Percentiles rank a stretch among this genome's conserved stretches.
Conservation (phyloP, 2,888 invertebrate genomes). For the Drosophila nr. perissopoda region DNA sequence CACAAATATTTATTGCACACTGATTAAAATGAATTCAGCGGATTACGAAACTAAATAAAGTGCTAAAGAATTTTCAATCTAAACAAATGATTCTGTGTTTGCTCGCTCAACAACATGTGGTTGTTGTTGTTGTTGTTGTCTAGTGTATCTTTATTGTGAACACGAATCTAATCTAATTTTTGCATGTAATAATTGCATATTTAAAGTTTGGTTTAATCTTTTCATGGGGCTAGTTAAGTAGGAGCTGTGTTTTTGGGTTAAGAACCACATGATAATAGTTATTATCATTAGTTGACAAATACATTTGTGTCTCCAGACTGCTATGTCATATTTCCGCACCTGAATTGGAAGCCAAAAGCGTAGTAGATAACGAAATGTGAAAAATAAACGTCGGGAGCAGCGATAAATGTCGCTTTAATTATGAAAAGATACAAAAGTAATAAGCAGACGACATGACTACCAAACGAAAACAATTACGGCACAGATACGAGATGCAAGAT, state of each 20-base stretch:
- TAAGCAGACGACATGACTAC: conserved; percentile 71
- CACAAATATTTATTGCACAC: no score
- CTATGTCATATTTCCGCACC: conserved; percentile 19
- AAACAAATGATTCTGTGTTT: neutral
- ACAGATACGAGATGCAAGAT: conserved; percentile 64
- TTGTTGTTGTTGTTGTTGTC: neutral
- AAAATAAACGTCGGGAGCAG: conserved; percentile 9
- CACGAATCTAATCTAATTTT: neutral
- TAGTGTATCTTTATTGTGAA: neutral
- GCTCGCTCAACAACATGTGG: neutral
- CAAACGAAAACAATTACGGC: conserved; percentile 71
- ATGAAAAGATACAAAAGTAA: conserved; percentile 68
- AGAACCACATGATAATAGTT: conserved; percentile 32
- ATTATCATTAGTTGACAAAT: conserved; percentile 37
- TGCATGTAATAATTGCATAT: neutral
- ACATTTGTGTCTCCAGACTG: conserved; percentile 57
- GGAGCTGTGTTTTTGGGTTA: conserved; percentile 13
- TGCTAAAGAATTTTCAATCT: neutral
- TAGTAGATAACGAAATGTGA: conserved; percentile 30
- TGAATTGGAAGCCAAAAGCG: conserved; percentile 14
- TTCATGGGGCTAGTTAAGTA: conserved; percentile 1
- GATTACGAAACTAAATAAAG: neutral
- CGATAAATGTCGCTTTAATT: conserved; percentile 73
- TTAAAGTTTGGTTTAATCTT: neutral
- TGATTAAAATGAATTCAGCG: neutral